Evolutionary conservation across 2,113 vertebrate species (phyloP).

Genomic region (Ibidorhyncha struthersii): DNA sequence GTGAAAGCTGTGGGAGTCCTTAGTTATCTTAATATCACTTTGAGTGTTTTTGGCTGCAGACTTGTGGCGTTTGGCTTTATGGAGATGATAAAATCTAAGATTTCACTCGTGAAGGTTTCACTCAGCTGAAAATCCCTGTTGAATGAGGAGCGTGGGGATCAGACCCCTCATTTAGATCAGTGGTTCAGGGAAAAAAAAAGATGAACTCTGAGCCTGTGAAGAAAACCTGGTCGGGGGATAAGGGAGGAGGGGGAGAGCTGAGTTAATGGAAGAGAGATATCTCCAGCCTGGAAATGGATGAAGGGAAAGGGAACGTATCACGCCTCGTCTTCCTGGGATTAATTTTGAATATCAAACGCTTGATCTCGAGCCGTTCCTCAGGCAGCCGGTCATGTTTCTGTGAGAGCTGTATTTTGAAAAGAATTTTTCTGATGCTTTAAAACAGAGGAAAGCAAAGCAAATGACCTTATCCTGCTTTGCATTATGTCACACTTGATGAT

Average conservation of each 20-base stretch:
- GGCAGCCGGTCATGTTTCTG: slow-evolving; percentile 41
- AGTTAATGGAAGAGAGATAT: slow-evolving; percentile 44
- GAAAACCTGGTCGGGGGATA: not conserved
- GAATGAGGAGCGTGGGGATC: not conserved
- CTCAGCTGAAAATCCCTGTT: not conserved
- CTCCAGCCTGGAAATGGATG: slow-evolving; percentile 36
- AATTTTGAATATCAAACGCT: slow-evolving; percentile 54
- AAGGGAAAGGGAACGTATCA: not conserved
- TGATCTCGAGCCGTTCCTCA: slow-evolving; percentile 8
- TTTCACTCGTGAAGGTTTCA: not conserved
- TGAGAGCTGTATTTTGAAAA: slow-evolving; percentile 50
- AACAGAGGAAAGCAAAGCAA: slow-evolving; percentile 49
- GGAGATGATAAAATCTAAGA: not conserved
- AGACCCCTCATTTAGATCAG: not conserved
- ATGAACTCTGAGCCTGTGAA: not conserved
- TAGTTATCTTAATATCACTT: not conserved
- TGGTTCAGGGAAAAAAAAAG: not conserved
- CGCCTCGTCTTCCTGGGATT: not conserved
- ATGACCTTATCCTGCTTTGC: slow-evolving; percentile 65
- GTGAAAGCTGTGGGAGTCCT: not conserved
- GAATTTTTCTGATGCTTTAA: slow-evolving; percentile 25
- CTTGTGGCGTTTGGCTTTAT: not conserved
- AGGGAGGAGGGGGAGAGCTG: not conserved
- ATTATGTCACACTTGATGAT: slow-evolving; percentile 32
- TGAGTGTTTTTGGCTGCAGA: not conserved